Evolutionary conservation across 2,113 vertebrate genomes (phyloP).

Genomic region (Anarhynchus alexandrinus): DNA sequence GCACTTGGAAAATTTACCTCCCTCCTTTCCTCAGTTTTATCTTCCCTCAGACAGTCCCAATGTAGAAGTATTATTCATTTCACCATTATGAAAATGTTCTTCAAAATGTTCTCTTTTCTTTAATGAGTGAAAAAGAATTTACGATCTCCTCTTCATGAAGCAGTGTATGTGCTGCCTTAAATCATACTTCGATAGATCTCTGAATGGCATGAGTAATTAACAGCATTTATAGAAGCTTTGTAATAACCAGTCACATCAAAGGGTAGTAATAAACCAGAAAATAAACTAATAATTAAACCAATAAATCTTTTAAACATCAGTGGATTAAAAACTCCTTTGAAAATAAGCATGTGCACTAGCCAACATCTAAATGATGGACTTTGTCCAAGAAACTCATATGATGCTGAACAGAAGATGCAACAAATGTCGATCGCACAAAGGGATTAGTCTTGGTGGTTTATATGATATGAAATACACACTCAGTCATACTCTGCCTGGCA

Average conservation of each 20-base stretch:
- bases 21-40: background rate
- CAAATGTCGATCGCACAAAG: background rate
- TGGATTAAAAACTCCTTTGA: slow-evolving; percentile 34
- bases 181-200: background rate
- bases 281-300: slow-evolving; percentile 59
- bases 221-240: background rate
- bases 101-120: background rate
- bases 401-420: slow-evolving; percentile 16
- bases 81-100: background rate
- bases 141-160: background rate
- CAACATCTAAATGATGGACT: background rate
- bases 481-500: background rate
- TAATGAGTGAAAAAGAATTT: background rate
- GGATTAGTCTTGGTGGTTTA: background rate
- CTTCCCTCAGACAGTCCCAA: background rate
- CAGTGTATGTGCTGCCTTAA: background rate
- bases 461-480: background rate
- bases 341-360: slow-evolving; percentile 26
- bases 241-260: slow-evolving; percentile 48
- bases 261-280: slow-evolving; percentile 33
- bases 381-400: slow-evolving; percentile 1
- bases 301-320: slow-evolving; percentile 47
- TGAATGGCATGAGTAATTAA: slow-evolving; percentile 54
- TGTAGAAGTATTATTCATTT: background rate
- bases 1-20: background rate